Percentiles rank a stretch among this genome's conserved stretches.
Evolutionary conservation across 2,888 invertebrate genomes (phyloP).

Genomic region (Stenodema calcarata): DNA sequence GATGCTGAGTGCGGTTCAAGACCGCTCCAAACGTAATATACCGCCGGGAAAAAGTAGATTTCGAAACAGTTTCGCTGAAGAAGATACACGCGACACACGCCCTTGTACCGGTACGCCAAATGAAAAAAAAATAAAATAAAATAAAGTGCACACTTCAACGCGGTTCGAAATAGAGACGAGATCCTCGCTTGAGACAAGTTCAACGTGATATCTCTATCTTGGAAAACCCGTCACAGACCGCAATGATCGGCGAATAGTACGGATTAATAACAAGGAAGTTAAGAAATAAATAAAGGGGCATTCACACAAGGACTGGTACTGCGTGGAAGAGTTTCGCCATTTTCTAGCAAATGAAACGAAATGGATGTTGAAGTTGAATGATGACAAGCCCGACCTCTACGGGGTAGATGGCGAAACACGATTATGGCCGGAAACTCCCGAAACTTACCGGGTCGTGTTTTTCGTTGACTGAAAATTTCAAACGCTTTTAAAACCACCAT

Average conservation of each 20-base stretch:
- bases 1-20: background rate
- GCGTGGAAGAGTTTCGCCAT: conserved; percentile 2
- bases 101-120: conserved; percentile 25
- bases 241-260: background rate
- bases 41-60: background rate
- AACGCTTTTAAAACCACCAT: no score
- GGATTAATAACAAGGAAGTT: background rate
- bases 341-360: background rate
- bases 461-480: no score
- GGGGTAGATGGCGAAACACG: background rate
- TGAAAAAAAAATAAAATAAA: background rate
- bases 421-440: background rate
- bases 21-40: background rate
- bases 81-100: conserved; percentile 25
- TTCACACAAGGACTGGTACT: background rate
- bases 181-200: background rate
- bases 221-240: background rate
- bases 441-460: no score
- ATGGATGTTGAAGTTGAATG: background rate
- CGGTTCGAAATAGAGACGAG: background rate
- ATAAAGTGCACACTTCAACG: background rate
- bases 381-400: background rate
- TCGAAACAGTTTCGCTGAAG: background rate
- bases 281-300: background rate
- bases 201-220: background rate